Base-by-base conservation (phyloP, 2,888 invertebrate genomes). In the Yponomeuta malinellus region DNA sequence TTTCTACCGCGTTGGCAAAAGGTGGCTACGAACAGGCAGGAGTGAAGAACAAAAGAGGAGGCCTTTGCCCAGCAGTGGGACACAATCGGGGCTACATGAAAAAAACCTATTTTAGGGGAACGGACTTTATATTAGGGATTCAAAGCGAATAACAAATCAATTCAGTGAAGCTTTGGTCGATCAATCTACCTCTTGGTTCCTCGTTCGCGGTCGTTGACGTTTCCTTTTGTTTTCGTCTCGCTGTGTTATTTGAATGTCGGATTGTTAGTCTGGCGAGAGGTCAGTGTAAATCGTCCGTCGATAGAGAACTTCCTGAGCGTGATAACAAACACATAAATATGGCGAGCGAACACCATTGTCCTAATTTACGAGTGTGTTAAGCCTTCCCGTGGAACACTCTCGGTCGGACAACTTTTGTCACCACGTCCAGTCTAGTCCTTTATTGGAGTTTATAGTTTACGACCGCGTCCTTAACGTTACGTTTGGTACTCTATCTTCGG, bases 301-400 rank as follows among this genome's bases (percentile, higher is more conserved):
- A 86, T 86, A 84, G 82, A 82, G 80, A 81, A 84, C 83, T 84
- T 83, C 85, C 81, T 12, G 71, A 83, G 83, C 77, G 83, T 86
- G 88, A 87, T 87, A 89, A 88, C 88, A 88, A 88, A 86, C 88
- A 85, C 87, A 89, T 89, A 88, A 89, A 89, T 87, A 87, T 78
- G 80, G 81, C 79, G 81, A 83, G 82, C 79, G 86, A 77, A 81
- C 80, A 82, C 86, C 84, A 86, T 86, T 88, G 85, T 83, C 82
- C 81, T 80, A 87, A 89, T 86, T 86, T 87, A 87, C 83, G 72
- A 72, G 79, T 83, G 78, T 83, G 81, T 80, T 79, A 80, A 82
- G 79, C 80, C 80, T 78, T 80, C 77, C 72, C 71, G 77, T 79
- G 80, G 52, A 82, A 79, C 78, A 79, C 70, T 72, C 43, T 29